Percentiles rank a stretch among this genome's conserved stretches.
These are phyloP conservation scores for Hyaena hyaena DNA, from an alignment of 2,113 vertebrate species.

Conservation along the genomic window DNA sequence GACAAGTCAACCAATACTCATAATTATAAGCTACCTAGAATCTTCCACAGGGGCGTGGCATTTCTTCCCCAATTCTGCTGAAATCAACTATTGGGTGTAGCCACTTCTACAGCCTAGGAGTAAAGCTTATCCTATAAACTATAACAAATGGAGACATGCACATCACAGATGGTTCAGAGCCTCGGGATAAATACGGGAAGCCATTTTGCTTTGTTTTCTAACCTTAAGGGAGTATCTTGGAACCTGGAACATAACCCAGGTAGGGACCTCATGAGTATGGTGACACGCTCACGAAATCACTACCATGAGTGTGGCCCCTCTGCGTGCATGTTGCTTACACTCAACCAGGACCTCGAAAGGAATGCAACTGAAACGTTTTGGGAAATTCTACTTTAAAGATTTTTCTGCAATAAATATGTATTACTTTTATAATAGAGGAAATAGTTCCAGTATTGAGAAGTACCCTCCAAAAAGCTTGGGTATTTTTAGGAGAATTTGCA, in stretches of 20 bases:
- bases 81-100: not conserved
- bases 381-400: not conserved
- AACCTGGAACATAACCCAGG: not conserved
- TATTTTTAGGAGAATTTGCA: not conserved
- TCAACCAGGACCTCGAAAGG: not conserved
- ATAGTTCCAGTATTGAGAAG: not conserved
- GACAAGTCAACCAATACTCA: not conserved
- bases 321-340: rapidly evolving
- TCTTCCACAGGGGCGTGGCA: not conserved
- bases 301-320: not conserved
- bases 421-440: not conserved
- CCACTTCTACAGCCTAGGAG: not conserved
- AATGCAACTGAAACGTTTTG: not conserved
- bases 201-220: not conserved
- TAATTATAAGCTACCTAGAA: not conserved
- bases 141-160: not conserved
- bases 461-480: not conserved
- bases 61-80: not conserved
- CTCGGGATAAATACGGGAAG: not conserved
- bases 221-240: not conserved
- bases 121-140: not conserved
- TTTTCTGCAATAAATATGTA: not conserved
- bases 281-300: not conserved
- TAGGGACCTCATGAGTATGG: not conserved
- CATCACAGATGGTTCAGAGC: not conserved